Base-by-base conservation (phyloP, 2,113 vertebrate genomes). In the Indicator maculatus region DNA sequence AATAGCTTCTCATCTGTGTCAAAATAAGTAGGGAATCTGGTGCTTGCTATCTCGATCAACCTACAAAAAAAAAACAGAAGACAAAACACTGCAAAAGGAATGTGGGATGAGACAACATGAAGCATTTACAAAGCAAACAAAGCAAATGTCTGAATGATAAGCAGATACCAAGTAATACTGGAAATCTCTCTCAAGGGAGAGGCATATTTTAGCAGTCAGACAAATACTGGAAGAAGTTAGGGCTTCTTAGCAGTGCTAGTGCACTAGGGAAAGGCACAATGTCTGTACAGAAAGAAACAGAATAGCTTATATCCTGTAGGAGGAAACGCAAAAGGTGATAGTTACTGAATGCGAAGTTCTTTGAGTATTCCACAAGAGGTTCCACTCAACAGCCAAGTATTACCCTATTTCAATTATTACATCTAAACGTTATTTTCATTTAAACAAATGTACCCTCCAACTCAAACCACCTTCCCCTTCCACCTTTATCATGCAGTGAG, bases 31-130 rank as follows among this genome's bases (percentile, higher is more conserved):
- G 98, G 98, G 80, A 98, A 98, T 71, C 98, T 97, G 81, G 89
- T 97, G 95, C 96, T 96, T 92, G 98, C 98, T 30, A 99, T 98
- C 94, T 98, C 98, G 70, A 98, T 58, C 91, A 99, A 88, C 90
- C 98, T 99, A 59, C 69, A 3, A 12, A 44, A 44, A 44, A 44
- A 44, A 14, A 44, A 2, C 19, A 96, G 52, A 88, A 84, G 6
- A 24, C 24, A 64, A 31, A 64, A 61, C 27, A 90, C 8, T 33
- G 31, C 47, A 67, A 60, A 84, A 88, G 16, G 3, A 91, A 55
- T 4, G 16, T 21, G 45, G 31, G 17, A 20, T 65, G 73, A 71
- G 5, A 80, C 59, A 11, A 11, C 26, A 79, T 28, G 26, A 76
- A 79, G 17, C 36, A 73, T 8, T 73, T 15, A 82, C 41, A 70